Conservation (phyloP, 2,888 invertebrate species). For the Pogonocherus hispidulus region DNA sequence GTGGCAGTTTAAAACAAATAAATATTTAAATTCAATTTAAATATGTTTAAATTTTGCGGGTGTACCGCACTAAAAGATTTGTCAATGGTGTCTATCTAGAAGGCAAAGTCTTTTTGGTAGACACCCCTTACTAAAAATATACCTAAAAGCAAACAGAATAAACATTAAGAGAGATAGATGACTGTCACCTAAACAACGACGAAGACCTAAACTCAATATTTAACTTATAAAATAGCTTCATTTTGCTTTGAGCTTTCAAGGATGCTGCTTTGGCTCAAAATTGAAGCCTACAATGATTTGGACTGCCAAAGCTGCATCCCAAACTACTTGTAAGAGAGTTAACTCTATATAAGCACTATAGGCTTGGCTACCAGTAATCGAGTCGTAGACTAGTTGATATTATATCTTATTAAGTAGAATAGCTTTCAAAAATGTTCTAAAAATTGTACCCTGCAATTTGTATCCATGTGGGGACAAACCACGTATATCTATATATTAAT, state of each 20-base stretch:
- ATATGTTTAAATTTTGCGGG: constrained; percentile 40
- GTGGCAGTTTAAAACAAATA: constrained; percentile 46
- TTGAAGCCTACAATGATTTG: constrained; percentile 24
- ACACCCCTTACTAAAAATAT: constrained; percentile 19
- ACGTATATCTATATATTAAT: constrained; percentile 12
- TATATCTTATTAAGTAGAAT: constrained; percentile 22
- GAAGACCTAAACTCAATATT: constrained; percentile 49
- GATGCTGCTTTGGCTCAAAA: constrained; percentile 5
- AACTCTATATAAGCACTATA: constrained; percentile 1
- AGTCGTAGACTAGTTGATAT: constrained; percentile 14
- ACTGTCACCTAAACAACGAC: constrained; percentile 59
- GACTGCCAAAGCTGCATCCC: constrained; percentile 1
- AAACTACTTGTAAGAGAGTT: background rate
- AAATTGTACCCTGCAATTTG: constrained; percentile 12
- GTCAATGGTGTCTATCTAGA: constrained; percentile 16
- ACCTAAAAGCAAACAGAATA: constrained; percentile 25
- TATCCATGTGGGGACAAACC: constrained; percentile 14
- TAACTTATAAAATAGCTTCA: constrained; percentile 38
- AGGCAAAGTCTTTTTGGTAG: background rate
- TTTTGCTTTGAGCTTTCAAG: constrained; percentile 11
- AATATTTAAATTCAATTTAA: constrained; percentile 33
- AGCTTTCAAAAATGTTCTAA: constrained; percentile 11
- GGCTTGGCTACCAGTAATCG: constrained; percentile 3
- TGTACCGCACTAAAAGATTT: constrained; percentile 23
- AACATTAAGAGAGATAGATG: constrained; percentile 65